Base-by-base conservation (phyloP, 2,113 vertebrate species). In the Ceuthmochares aereus region DNA sequence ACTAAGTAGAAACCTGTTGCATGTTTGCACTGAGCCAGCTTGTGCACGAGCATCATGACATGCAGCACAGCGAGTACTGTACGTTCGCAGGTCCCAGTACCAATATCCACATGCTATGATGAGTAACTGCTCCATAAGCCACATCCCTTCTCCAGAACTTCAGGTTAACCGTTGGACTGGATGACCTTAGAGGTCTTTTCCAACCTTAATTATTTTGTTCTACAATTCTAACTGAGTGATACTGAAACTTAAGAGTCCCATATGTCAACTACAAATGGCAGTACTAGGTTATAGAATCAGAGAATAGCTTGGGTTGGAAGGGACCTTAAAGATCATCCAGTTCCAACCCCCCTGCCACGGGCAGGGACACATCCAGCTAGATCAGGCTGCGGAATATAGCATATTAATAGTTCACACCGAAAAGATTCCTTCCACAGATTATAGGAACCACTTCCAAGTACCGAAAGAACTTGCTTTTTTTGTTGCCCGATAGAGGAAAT, bases 51-150 rank as follows among this genome's bases (percentile, higher is more conserved):
- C 18, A 0, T 0, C 14, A 17, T 0, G 6, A 14, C 9, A 7
- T 3, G 59, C 11, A 26, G 63, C 68, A 47, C n/a, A 7, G 7
- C 12, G 9, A 3, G 74, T 1, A 2, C 30, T 29, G 21, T 4
- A 1, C 3, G 32, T 21, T 76, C 20, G 1, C 1, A 16, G 58
- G 60, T 60, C 19, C 40, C 40, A 4, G 0, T 17, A 5, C 19
- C 0, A 1, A 3, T 6, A 5, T 10, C 11, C 6, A 14, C 6
- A 0, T 4, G 36, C 25, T 59, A 0, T 9, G n/a, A 6, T 9
- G 47, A 13, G 43, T 3, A 4, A 27, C 54, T 73, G 52, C 63
- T 54, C 37, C 9, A 0, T 4, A 21, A 14, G 9, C 6, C 34
- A 2, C 4, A 9, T 6, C 66, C 37, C 70, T 17, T 25, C 54